Evolutionary conservation across 2,113 vertebrate species (phyloP).

Genomic region (Gnathonemus echidnorhynchus): DNA sequence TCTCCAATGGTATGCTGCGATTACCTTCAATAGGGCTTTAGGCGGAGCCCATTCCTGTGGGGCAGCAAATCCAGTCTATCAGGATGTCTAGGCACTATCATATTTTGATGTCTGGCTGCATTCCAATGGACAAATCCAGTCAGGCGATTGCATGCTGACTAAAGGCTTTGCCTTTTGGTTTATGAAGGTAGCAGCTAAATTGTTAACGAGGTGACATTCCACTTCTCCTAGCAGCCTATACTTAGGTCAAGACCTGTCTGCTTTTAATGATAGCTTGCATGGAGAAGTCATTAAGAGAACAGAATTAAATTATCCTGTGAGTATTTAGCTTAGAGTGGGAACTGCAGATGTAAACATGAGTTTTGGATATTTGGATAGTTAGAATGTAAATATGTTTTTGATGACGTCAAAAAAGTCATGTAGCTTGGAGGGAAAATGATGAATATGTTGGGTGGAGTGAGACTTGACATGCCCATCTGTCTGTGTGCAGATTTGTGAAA

Average conservation of each 20-base stretch:
- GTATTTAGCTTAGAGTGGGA: background rate
- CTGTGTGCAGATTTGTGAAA: slow-evolving; percentile 68
- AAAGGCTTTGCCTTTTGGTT: background rate
- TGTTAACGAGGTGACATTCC: background rate
- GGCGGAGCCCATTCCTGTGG: background rate
- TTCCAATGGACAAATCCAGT: background rate
- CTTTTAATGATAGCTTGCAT: background rate
- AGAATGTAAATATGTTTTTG: background rate
- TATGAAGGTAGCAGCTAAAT: background rate
- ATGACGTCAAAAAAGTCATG: background rate
- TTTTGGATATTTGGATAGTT: background rate
- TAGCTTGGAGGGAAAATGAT: background rate
- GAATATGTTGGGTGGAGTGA: background rate
- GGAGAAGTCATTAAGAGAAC: background rate
- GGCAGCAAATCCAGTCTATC: slow-evolving; percentile 38
- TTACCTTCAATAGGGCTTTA: background rate
- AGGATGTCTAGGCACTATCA: slow-evolving; percentile 30
- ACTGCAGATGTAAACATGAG: background rate
- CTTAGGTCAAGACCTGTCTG: background rate
- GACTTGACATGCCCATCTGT: background rate
- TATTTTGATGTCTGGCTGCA: background rate
- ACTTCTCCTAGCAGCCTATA: background rate
- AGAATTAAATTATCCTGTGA: background rate
- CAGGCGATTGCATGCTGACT: background rate
- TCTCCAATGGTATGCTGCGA: background rate